These are phyloP conservation scores for Chelon auratus DNA, from an alignment of 2,797 vertebrate genomes.

Conservation along the genomic window DNA sequence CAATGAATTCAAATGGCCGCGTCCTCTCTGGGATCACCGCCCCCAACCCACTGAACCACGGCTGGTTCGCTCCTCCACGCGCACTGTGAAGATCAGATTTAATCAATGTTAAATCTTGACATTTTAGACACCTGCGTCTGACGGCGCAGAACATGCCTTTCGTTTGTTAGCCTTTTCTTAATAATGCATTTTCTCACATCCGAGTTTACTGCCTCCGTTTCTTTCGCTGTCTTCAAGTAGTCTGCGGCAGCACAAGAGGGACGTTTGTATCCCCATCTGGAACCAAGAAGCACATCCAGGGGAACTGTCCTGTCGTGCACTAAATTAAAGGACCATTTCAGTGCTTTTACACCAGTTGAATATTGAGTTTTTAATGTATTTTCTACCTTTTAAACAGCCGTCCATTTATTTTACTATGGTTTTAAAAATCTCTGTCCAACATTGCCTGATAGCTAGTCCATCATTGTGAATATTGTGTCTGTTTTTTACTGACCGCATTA, in stretches of 20 bases:
- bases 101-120: conserved; percentile 23
- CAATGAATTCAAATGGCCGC: not conserved
- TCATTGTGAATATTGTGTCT: too few species aligned
- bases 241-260: not conserved
- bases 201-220: conserved; percentile 19
- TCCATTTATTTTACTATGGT: too few species aligned
- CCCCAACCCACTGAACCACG: conserved; percentile 25
- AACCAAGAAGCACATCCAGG: conserved; percentile 39
- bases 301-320: not conserved
- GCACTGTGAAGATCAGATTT: conserved; percentile 74
- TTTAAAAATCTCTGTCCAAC: too few species aligned
- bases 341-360: conserved; percentile 4
- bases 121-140: conserved; percentile 49
- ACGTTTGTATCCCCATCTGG: not conserved
- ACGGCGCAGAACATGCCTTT: conserved; percentile 23
- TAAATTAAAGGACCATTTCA: conserved; percentile 31
- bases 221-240: not conserved
- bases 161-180: conserved; percentile 24
- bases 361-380: not conserved
- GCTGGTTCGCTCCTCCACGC: conserved; percentile 64
- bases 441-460: too few species aligned
- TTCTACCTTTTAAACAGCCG: not conserved
- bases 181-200: conserved; percentile 44
- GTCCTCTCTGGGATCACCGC: conserved; percentile 12
- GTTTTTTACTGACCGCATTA: too few species aligned